Evolutionary conservation across 92 coral and sea anemone genomes (phyloP).

Genomic region (Umimayanthus kanabou): DNA sequence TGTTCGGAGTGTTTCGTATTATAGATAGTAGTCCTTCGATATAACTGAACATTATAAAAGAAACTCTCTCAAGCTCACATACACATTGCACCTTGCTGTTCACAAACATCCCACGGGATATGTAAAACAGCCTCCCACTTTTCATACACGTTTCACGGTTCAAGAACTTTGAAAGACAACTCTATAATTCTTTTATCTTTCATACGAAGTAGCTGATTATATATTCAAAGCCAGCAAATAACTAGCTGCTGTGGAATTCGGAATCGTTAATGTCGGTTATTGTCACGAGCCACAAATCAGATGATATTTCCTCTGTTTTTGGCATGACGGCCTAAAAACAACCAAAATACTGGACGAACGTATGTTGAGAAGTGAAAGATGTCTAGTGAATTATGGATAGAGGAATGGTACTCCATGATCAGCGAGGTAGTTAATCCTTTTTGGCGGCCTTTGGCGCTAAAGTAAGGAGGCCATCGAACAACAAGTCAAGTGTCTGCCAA

Average conservation of each 20-base stretch:
- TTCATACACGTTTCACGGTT: background rate
- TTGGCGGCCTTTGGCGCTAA: constrained; percentile 21
- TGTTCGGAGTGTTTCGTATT: background rate
- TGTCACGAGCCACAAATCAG: background rate
- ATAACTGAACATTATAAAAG: background rate
- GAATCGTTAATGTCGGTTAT: constrained; percentile 9
- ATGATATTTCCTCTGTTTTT: background rate
- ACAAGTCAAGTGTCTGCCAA: background rate
- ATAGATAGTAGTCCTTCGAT: no score
- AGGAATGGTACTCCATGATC: background rate
- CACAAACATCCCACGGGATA: background rate
- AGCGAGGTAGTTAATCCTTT: background rate
- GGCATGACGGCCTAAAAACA: background rate
- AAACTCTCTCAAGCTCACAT: background rate
- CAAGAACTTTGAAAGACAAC: constrained; percentile 4
- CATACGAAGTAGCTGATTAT: background rate
- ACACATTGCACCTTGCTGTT: background rate
- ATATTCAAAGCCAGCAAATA: background rate
- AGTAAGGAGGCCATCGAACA: background rate
- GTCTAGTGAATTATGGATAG: background rate
- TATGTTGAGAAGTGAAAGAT: background rate
- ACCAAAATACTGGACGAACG: background rate
- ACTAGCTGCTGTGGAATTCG: constrained; percentile 16
- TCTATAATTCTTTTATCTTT: constrained; percentile 15
- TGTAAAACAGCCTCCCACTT: background rate